These are phyloP conservation scores for Lochmaea capreae DNA, from an alignment of 2,888 invertebrate species.

Conservation along the genomic window DNA sequence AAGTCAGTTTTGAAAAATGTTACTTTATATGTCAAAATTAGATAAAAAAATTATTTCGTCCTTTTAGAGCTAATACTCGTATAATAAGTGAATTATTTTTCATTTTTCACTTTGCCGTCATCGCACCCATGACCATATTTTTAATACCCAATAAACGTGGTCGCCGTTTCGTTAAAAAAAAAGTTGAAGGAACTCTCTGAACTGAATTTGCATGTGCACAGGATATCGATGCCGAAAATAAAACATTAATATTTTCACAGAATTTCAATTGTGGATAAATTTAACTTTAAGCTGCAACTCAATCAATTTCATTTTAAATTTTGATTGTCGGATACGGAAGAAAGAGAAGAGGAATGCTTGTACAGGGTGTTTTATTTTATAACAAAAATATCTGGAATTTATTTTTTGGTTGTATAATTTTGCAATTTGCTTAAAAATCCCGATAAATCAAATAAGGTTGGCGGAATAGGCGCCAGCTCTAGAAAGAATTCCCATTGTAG, in stretches of 20 bases:
- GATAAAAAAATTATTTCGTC: no score
- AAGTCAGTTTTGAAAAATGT: no score
- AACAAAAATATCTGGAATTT: no score
- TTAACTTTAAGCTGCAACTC: no score
- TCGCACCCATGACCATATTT: neutral
- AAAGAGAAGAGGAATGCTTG: no score
- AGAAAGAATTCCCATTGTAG: slow-evolving; percentile 24
- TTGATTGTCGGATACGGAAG: no score
- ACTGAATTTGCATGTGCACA: neutral
- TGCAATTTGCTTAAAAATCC: slow-evolving; percentile 27
- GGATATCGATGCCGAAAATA: neutral
- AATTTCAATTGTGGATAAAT: neutral
- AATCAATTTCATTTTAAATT: no score
- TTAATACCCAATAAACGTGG: neutral
- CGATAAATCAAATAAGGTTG: slow-evolving; percentile 26
- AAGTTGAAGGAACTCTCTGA: neutral
- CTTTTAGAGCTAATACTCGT: no score
- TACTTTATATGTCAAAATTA: no score
- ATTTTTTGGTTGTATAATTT: neutral
- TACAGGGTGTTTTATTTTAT: no score
- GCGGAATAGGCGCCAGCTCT: slow-evolving; percentile 29
- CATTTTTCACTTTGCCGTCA: neutral
- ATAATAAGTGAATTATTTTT: no score
- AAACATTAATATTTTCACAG: neutral
- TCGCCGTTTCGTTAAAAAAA: neutral